Evolutionary conservation across 2,113 vertebrate species (phyloP).

Genomic region (Heliornis fulica): DNA sequence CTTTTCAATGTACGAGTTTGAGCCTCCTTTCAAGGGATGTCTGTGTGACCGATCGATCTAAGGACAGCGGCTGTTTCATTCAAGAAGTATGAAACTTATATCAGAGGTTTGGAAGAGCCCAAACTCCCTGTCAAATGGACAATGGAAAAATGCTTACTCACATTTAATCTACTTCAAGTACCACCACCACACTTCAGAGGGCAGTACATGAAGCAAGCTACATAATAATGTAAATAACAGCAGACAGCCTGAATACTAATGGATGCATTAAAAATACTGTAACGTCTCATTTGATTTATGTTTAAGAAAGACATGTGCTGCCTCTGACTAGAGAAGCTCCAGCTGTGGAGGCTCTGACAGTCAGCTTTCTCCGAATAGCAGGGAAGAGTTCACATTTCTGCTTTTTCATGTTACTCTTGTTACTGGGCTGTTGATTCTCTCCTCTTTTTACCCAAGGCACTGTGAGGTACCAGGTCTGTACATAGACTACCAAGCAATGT

Average conservation of each 20-base stretch:
- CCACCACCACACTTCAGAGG: not conserved
- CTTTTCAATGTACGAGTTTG: not conserved
- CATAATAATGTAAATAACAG: not conserved
- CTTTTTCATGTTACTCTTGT: not conserved
- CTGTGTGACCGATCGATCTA: not conserved
- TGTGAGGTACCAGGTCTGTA: not conserved
- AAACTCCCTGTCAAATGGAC: not conserved
- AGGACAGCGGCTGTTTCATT: not conserved
- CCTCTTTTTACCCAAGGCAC: not conserved
- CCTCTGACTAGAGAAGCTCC: not conserved
- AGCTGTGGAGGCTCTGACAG: not conserved
- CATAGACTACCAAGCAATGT: not conserved
- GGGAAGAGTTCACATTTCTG: not conserved
- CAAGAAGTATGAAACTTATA: not conserved
- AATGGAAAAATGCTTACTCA: not conserved
- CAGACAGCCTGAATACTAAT: not conserved
- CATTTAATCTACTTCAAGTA: not conserved
- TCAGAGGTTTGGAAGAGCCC: not conserved
- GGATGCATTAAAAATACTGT: not conserved
- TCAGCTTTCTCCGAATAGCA: not conserved
- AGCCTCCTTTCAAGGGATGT: not conserved
- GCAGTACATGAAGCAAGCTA: not conserved
- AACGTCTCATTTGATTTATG: not conserved
- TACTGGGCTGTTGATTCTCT: not conserved
- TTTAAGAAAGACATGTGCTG: not conserved